Base-by-base conservation (phyloP, 2,797 vertebrate species). In the Rachycentron canadum region DNA sequence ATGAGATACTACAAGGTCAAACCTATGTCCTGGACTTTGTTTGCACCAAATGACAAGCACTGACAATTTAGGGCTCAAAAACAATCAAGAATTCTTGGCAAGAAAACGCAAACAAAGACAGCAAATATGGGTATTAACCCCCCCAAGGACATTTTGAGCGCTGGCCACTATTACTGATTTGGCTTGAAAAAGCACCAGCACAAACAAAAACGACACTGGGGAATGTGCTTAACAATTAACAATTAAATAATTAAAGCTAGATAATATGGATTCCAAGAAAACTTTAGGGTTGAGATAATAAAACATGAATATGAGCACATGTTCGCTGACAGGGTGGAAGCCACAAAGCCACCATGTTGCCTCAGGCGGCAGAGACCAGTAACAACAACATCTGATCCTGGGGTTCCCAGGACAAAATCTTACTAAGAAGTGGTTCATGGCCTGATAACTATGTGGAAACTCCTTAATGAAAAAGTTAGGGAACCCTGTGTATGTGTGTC, bases 291-390 rank as follows among this genome's bases (percentile, higher is more conserved):
- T 69, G 45, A 75, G 32, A 49, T 61, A 63, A 55, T 73, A 67
- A 70, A 84, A 71, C 47, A 69, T 63, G 65, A 76, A 78, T n/a
- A 56, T 3, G 10, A 71, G 52, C 66, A 76, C 50, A 82, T 75
- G 69, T 32, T 71, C 10, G 1, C n/a, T 1, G 61, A 69, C 78
- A 78, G 2, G 5, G 55, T 63, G 71, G 52, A 25, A 25, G 65
- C 75, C 47, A 63, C 73, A 64, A 28, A 62, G 58, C 64, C 55
- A 56, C 16, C 2, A 19, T 32, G 65, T 73, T 1, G 4, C 78
- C 66, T 69, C 43, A 3, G 60, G 70, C 58, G 62, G 45, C n/a
- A 59, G 47, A 49, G 63, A 73, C 38, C 13, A 78, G 57, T 43
- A n/a, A n/a, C n/a, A n/a, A 32, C 3, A 63, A 47, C 36, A 64